A percentile compares a stretch with the other conserved stretches of the same genome.
Conservation (phyloP, 2,113 vertebrate genomes). For the Chrysochloris asiatica region DNA sequence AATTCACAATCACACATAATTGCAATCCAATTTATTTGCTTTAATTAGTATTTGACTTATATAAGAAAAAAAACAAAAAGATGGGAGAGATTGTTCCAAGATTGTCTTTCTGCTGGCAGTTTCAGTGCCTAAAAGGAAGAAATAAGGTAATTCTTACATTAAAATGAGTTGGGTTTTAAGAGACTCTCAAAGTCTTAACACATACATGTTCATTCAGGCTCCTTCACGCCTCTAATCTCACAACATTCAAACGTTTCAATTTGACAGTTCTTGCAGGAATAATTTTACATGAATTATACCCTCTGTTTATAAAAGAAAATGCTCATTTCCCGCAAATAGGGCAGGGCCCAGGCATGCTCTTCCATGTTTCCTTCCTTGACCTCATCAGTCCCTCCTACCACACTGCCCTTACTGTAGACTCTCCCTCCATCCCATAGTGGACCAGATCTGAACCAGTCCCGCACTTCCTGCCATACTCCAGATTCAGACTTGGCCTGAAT, state of each 20-base stretch:
- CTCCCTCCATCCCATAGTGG: background rate
- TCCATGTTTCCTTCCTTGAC: background rate
- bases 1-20: conserved; percentile 76
- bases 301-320: background rate
- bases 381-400: background rate
- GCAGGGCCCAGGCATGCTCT: background rate
- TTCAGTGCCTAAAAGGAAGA: conserved; percentile 69
- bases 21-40: conserved; percentile 78
- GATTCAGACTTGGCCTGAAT: background rate
- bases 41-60: conserved; percentile 80
- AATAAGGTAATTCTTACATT: conserved; percentile 77
- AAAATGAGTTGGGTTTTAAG: conserved; percentile 74
- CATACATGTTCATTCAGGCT: conserved; percentile 69
- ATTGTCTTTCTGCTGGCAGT: conserved; percentile 71
- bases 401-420: no score
- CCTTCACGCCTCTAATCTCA: conserved; percentile 29
- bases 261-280: conserved; percentile 17
- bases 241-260: background rate
- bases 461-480: background rate
- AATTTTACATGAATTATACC: conserved; percentile 18
- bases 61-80: conserved; percentile 68
- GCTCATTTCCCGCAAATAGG: background rate
- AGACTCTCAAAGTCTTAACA: conserved; percentile 70
- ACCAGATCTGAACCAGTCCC: background rate
- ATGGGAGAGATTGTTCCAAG: conserved; percentile 70